Base-by-base conservation (phyloP, 1,140 invertebrate species). In the Magallana gigas region DNA sequence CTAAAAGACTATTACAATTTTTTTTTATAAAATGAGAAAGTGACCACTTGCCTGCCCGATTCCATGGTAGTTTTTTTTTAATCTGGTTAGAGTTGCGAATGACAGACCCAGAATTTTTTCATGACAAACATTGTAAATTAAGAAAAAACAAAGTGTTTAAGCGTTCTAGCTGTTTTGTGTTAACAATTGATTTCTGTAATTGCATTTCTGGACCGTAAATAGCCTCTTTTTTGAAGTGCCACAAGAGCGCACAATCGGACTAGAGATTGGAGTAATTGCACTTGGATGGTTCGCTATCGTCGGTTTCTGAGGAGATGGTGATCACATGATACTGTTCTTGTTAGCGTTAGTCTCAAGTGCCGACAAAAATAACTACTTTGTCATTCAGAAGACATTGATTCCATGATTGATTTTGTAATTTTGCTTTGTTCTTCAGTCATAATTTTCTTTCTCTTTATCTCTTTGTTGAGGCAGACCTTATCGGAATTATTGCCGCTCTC, bases 341-440 rank as follows among this genome's bases (percentile, higher is more conserved):
- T 76, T 76, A 76, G 68, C 68, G 8, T 16, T 11, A 29, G 11
- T 76, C 68, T 36, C 11, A 76, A 76, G 68, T 76, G 68, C 8
- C 14, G 68, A 29, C 68, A 76, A 76, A 76, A 76, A 76, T 76
- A 76, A 76, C 68, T 2, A 8, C 68, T 23, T 71, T 76, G 68
- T 76, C 11, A 36, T 76, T 76, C 36, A 76, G 23, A 76, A 36
- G 68, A 36, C 68, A 76, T 76, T 76, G 68, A 76, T 76, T 76
- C 36, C 68, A 5, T 12, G 11, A 36, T 11, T 29, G 68, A 29
- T 76, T 76, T 8, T 8, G 68, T 29, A 76, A 76, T 76, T 48
- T 76, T 76, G 68, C 36, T 76, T 76, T 76, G 68, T 76, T 76
- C 68, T 76, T 76, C 68, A 29, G 23, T 76, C 68, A 76, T 76